A percentile compares a stretch with the other conserved stretches of the same genome.
Evolutionary conservation across 2,113 vertebrate species (phyloP).

Genomic region (Peromyscus maniculatus): DNA sequence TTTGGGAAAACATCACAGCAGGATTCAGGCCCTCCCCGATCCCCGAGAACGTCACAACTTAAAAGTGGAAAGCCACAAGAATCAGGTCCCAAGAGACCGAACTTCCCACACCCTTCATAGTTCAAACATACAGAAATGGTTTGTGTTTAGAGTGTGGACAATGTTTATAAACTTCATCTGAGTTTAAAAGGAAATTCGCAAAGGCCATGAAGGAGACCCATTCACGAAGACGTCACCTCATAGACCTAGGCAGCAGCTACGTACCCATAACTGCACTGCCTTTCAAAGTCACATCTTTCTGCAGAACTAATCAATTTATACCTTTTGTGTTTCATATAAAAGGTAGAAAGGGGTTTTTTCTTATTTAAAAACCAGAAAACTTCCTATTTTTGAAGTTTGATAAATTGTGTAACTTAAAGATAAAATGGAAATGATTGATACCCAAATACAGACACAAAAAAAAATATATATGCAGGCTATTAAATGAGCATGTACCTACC

Average conservation of each 20-base stretch:
- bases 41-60: background rate
- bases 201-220: background rate
- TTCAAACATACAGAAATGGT: background rate
- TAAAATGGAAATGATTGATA: background rate
- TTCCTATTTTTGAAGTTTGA: background rate
- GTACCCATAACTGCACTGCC: background rate
- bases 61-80: background rate
- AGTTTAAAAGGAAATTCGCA: background rate
- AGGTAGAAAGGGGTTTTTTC: background rate
- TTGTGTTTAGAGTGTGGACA: background rate
- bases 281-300: background rate
- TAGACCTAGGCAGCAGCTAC: background rate
- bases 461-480: background rate
- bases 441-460: background rate
- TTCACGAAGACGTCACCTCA: background rate
- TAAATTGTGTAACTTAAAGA: conserved; percentile 12
- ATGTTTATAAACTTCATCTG: background rate
- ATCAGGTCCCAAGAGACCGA: background rate
- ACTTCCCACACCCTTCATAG: background rate
- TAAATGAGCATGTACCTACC: background rate
- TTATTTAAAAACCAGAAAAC: background rate
- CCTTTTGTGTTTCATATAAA: background rate
- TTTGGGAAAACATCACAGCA: background rate
- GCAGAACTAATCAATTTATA: background rate
- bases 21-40: background rate